Percentiles rank a stretch among this genome's conserved stretches.
Conservation (phyloP, 2,797 vertebrate genomes). For the Mus minutoides region DNA sequence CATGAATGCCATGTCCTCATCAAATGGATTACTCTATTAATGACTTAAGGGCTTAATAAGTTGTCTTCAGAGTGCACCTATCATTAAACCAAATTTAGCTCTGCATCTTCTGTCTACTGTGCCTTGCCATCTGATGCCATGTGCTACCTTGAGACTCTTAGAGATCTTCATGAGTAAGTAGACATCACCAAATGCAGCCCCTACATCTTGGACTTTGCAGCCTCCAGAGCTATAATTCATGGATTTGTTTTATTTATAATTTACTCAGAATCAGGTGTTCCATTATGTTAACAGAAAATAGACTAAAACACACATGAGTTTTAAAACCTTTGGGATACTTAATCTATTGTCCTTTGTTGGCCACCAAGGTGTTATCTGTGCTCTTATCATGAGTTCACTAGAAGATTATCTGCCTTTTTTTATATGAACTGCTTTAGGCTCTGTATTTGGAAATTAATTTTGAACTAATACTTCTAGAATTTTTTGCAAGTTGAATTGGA, state of each 20-base stretch:
- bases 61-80: background rate
- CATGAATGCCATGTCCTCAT: background rate
- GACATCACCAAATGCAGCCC: background rate
- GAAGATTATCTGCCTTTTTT: background rate
- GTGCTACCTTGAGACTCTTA: background rate
- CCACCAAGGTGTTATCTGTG: background rate
- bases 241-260: background rate
- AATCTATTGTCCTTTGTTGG: background rate
- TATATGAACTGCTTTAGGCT: background rate
- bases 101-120: background rate
- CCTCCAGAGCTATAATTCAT: background rate
- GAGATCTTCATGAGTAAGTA: background rate
- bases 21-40: background rate
- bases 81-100: background rate
- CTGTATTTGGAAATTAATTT: background rate
- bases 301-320: background rate
- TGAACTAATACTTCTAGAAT: background rate
- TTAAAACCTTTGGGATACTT: background rate
- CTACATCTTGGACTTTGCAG: background rate
- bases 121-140: background rate
- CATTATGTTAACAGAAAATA: background rate
- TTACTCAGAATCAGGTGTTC: background rate
- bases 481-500: slow-evolving; percentile 1
- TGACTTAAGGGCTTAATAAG: background rate
- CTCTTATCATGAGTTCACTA: background rate